Evolutionary conservation across 2,888 invertebrate species (phyloP), one percentile per base, ranked within the genome.

Genomic region (Terebella lapidaria): DNA sequence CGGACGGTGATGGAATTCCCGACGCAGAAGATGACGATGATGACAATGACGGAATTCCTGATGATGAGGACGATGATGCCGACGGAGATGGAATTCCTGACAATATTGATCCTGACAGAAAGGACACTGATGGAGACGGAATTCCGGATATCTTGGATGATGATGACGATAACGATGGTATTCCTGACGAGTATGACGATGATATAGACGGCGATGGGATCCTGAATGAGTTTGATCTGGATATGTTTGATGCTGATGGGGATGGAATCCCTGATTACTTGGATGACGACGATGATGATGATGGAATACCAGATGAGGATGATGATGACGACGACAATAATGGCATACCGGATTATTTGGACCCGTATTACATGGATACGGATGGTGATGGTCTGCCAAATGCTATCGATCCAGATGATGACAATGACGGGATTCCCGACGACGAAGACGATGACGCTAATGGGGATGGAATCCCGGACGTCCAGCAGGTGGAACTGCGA

Each of bases 231-330:
- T 15, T 20, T 15, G 70, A 71, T 24, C 58, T 66, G 29, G 76
- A 76, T 54, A 70, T 71, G 22, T 58, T 66, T 28, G 76, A 75
- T 56, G 66, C 64, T 3, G 76, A 77, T 58, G 72, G 74, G 10
- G 75, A 77, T 61, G 77, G 77, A 1, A 73, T 76, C 56, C 75
- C 74, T 1, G 74, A 75, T 54, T 64, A 66, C 49, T 46, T 69
- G 5, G 74, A 73, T 60, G 59, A 26, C 25, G 53, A 53, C 28
- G 15, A 25, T 5, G 49, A 49, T 49, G 49, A 24, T 22, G 49
- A 49, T 49, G 49, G 49, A 5, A 49, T 49, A 15, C 49, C 49
- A 10, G 49, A 49, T 49, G 10, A 5, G 18, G 5, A n/a, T 15
- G 49, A 49, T 49, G 10, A 53, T 53, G 49, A 49, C 24, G 24